These are phyloP conservation scores for Rugalucina vietnamica DNA, from an alignment of 2,888 invertebrate genomes.

Conservation along the genomic window DNA sequence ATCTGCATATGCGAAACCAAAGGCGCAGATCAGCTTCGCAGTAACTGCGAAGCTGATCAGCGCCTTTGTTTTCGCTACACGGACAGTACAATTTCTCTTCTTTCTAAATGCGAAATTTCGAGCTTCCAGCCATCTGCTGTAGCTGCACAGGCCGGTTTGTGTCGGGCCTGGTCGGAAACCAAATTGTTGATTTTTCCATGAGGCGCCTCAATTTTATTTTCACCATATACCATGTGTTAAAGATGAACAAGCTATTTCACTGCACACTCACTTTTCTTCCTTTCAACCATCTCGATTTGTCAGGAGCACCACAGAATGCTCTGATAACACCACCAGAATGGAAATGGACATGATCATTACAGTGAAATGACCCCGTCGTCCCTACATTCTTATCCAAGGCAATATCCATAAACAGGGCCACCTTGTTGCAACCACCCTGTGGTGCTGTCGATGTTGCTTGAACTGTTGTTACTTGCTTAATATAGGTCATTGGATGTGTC, in stretches of 20 bases:
- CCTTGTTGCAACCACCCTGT: background rate
- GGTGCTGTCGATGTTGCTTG: background rate
- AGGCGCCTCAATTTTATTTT: background rate
- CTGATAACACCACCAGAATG: background rate
- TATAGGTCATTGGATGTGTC: too few relatives aligned
- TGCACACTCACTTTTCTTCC: background rate
- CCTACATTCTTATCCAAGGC: background rate
- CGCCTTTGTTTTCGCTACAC: too few relatives aligned
- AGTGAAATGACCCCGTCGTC: background rate
- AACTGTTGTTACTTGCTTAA: too few relatives aligned
- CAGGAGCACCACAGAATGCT: conserved; percentile 6
- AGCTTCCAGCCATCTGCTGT: background rate
- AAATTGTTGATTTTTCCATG: background rate
- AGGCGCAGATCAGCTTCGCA: too few relatives aligned
- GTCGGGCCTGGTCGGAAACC: background rate
- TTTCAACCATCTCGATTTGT: background rate
- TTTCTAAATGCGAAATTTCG: background rate
- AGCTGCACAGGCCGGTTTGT: background rate
- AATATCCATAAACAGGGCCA: conserved; percentile 8
- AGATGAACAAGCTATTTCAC: background rate
- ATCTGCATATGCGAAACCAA: too few relatives aligned
- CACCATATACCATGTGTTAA: background rate
- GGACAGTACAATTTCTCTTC: background rate
- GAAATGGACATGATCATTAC: background rate
- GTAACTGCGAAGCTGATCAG: too few relatives aligned